A percentile compares a stretch with the other conserved stretches of the same genome.
These are phyloP conservation scores for Cistogaster globosa DNA, from an alignment of 2,888 invertebrate genomes.

Conservation along the genomic window DNA sequence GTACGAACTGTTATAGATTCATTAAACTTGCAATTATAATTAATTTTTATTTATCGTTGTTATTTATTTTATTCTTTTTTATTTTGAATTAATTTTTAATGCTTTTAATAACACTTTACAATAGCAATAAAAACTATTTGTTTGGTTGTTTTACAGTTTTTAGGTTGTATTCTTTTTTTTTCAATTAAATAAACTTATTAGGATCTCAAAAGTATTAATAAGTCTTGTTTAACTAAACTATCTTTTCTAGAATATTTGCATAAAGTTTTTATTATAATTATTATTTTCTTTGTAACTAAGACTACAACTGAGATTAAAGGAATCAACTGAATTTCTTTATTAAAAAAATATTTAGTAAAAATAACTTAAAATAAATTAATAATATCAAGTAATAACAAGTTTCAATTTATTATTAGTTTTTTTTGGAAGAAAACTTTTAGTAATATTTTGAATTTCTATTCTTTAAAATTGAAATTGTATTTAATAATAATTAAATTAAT, in stretches of 20 bases:
- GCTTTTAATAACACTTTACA: not conserved
- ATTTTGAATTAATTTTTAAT: not conserved
- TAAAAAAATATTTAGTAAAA: constrained; percentile 36
- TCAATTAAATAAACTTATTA: constrained; percentile 9
- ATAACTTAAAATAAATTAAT: constrained; percentile 30
- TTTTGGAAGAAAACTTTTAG: constrained; percentile 50
- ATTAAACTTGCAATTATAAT: constrained; percentile 3
- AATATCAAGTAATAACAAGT: constrained; percentile 28
- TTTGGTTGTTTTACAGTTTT: constrained; percentile 17
- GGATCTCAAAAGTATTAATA: constrained; percentile 12
- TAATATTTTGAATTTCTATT: constrained; percentile 7
- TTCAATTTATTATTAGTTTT: not conserved
- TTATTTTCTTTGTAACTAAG: constrained; percentile 10
- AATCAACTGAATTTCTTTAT: constrained; percentile 45
- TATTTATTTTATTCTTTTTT: too few species aligned
- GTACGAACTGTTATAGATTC: too few species aligned
- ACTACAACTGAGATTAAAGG: constrained; percentile 53
- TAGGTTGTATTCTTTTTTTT: not conserved
- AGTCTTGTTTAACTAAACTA: constrained; percentile 28
- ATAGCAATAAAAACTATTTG: constrained; percentile 1
- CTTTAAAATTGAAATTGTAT: constrained; percentile 8
- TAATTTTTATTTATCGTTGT: not conserved
- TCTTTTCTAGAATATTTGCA: constrained; percentile 15
- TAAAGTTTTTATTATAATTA: not conserved
- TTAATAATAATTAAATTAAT: constrained; percentile 5